A percentile compares a stretch with the other conserved stretches of the same genome.
Evolutionary conservation across 1,140 invertebrate genomes (phyloP).

Genomic region (Monochamus saltuarius): DNA sequence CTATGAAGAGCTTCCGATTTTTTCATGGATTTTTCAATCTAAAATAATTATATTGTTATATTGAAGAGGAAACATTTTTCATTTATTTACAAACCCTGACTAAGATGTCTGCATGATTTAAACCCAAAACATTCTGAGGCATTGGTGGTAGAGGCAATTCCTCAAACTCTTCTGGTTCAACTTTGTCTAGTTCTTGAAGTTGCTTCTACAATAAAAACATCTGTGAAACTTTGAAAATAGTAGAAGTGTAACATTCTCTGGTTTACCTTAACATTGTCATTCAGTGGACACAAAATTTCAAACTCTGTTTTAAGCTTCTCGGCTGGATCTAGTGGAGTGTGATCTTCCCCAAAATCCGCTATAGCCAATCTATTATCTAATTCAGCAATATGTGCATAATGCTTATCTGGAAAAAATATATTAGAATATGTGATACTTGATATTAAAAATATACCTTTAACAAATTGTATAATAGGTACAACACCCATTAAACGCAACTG

Average conservation of each 20-base stretch:
- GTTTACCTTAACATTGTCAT: constrained; percentile 53
- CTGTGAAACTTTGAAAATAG: not conserved
- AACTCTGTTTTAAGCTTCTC: constrained; percentile 54
- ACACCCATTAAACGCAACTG: constrained; percentile 68
- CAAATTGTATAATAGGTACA: constrained; percentile 70
- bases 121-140: constrained; percentile 69
- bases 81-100: constrained; percentile 31
- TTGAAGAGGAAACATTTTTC: not conserved
- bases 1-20: constrained; percentile 32
- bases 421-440: constrained; percentile 4
- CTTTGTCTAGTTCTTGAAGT: constrained; percentile 53
- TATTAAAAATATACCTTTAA: constrained; percentile 56
- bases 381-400: constrained; percentile 53
- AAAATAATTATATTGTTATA: not conserved
- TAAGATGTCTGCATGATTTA: constrained; percentile 68
- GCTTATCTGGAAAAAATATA: constrained; percentile 55
- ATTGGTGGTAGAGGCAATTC: constrained; percentile 58
- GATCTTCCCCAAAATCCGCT: constrained; percentile 65
- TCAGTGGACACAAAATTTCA: constrained; percentile 53
- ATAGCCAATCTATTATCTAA: constrained; percentile 59
- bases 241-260: constrained; percentile 1
- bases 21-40: constrained; percentile 30
- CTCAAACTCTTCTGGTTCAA: constrained; percentile 35
- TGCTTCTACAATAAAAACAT: constrained; percentile 49
- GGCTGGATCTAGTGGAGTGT: constrained; percentile 52